A percentile compares a stretch with the other conserved stretches of the same genome.
These are phyloP conservation scores for Cyprinodon tularosa DNA, from an alignment of 2,113 vertebrate genomes.

Conservation along the genomic window DNA sequence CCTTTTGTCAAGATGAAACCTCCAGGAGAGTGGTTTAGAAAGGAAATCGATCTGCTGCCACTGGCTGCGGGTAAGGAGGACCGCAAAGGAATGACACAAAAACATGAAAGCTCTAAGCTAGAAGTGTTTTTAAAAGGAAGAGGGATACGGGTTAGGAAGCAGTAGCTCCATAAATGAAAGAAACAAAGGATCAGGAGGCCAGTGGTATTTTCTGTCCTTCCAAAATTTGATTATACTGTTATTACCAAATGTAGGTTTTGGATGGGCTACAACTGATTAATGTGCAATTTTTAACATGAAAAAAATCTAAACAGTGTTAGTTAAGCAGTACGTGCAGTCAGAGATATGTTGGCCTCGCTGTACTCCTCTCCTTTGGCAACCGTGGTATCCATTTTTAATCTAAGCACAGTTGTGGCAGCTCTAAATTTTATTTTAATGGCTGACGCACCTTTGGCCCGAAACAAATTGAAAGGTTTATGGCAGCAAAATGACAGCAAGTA, in stretches of 20 bases:
- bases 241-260: neutral
- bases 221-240: neutral
- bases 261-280: neutral
- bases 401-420: neutral
- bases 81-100: neutral
- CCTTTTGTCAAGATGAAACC: neutral
- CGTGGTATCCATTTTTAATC: neutral
- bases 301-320: neutral
- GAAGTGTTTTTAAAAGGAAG: too few relatives aligned
- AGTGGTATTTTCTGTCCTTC: neutral
- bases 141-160: neutral
- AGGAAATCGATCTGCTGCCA: neutral
- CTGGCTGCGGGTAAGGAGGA: neutral
- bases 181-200: neutral
- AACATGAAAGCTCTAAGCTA: too few relatives aligned
- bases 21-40: neutral
- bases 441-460: neutral
- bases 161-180: neutral
- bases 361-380: neutral
- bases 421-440: neutral
- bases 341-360: neutral
- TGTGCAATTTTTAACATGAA: too few relatives aligned
- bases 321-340: neutral
- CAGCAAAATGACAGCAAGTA: neutral
- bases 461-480: slow-evolving; percentile 26